These are phyloP conservation scores for Meteorus sp. DNA, from an alignment of 1,140 invertebrate genomes.

Conservation along the genomic window DNA sequence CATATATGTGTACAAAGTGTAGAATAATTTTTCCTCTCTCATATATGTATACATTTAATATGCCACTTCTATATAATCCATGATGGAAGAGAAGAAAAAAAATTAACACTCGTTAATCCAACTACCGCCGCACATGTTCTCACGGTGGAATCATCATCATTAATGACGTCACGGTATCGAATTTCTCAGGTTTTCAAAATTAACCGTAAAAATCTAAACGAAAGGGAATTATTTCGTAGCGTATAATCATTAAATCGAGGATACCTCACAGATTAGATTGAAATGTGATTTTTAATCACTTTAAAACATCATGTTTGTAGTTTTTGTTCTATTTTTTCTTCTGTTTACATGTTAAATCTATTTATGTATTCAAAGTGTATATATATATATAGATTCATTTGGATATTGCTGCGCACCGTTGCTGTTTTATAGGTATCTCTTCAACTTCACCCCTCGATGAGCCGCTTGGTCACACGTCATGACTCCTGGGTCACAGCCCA, in stretches of 20 bases:
- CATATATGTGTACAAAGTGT: not conserved
- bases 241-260: not conserved
- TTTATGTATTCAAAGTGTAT: too few species aligned
- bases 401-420: too few species aligned
- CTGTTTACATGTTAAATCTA: too few species aligned
- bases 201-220: constrained; percentile 25
- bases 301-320: too few species aligned
- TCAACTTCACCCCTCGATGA: too few species aligned
- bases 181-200: constrained; percentile 29
- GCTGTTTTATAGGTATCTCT: too few species aligned
- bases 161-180: constrained; percentile 34
- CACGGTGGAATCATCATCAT: constrained; percentile 28
- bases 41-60: not conserved
- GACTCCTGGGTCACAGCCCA: too few species aligned
- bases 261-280: too few species aligned
- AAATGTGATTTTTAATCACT: too few species aligned
- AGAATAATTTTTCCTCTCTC: not conserved
- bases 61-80: constrained; percentile 1
- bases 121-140: constrained; percentile 24
- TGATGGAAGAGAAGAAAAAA: constrained; percentile 1
- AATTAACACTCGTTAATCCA: constrained; percentile 17
- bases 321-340: too few species aligned
- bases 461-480: too few species aligned
- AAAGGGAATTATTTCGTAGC: constrained; percentile 7
- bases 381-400: too few species aligned